Base-by-base conservation (phyloP, 1,140 invertebrate species). In the Halictus rubicundus region DNA sequence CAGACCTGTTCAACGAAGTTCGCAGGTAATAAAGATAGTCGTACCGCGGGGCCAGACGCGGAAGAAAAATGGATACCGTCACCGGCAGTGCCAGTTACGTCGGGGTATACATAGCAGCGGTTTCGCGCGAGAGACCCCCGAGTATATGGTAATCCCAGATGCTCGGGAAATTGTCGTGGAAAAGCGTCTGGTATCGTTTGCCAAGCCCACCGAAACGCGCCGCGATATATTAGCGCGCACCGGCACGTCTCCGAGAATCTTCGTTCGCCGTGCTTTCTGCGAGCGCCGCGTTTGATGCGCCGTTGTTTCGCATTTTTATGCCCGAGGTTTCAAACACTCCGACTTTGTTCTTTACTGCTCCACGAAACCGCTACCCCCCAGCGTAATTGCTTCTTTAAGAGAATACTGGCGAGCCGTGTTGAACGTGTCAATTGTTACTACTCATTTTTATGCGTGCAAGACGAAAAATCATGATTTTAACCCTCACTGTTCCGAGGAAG, bases 101-200 rank as follows among this genome's bases (percentile, higher is more conserved):
- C n/a, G 21, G 21, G 42, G 42, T 75, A 72, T 59, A 66, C 63
- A 78, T 32, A 12, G 60, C 65, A 59, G 57, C 72, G 37, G 49
- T 70, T 61, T 9, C 32, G 57, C 68, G 49, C 72, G 8, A 21
- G 21, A 54, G 76, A 69, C 49, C 49, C 12, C 14, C 14, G 49
- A 74, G 84, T 85, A 54, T 85, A 86, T 82, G 84, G 80, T 86
- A 85, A 86, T 86, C 80, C 84, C 57, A 70, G 80, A 79, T 82
- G 84, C 79, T 77, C 42, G 79, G 72, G 71, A 82, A 76, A 86
- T 86, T 76, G 78, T 86, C 84, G 83, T 79, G 59, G 80, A 68
- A 57, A 69, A 85, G 68, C 76, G 79, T 85, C 82, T 81, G 83
- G 78, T 75, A 78, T 82, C 84, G 70, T 86, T 78, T 85, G 74